Evolutionary conservation across 2,888 invertebrate genomes (phyloP), one percentile per base, ranked within the genome.

Genomic region (Nomada lathburiana): DNA sequence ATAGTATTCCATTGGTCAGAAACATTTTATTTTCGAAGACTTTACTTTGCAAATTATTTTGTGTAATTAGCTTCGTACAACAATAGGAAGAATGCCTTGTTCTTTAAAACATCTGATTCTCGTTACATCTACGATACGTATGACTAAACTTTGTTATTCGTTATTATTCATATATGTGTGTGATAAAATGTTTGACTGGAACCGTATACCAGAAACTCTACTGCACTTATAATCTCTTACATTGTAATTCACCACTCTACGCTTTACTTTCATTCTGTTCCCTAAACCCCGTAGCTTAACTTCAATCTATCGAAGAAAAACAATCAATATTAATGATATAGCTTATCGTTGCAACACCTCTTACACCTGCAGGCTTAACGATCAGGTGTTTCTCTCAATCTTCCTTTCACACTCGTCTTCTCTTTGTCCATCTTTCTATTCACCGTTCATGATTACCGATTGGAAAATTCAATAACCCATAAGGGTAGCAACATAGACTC

Each of bases 391-490:
- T 29, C 7, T 29, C 29, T 29, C 29, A 36, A 36, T 36, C 36
- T 36, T 26, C 26, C 26, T 26, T 26, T 2, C 26, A 26, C 26
- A 26, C 26, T 26, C 26, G 26, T 26, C 26, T 26, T 20, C 29
- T n/a, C 29, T 55, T 26, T 36, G 65, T 63, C 62, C 50, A 59
- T 59, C 26, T 60, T 65, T 26, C 59, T n/a, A 70, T 67, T 47
- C n/a, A 16, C 62, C 42, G 29, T 23, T 26, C 36, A 16, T 47
- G 64, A 53, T 64, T 74, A 59, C 74, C 82, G 75, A 87, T 83
- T 80, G 84, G 75, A 84, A 82, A 87, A 88, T 80, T 74, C 74
- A 80, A 73, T 69, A 77, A 71, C 55, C 80, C 77, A 78, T 73
- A 57, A 63, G 72, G 67, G 70, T 79, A 77, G 81, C 80, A 80